Percentiles rank a stretch among this genome's conserved stretches.
These are phyloP conservation scores for Heliconius melpomene DNA, from an alignment of 1,140 invertebrate genomes.

Conservation along the genomic window DNA sequence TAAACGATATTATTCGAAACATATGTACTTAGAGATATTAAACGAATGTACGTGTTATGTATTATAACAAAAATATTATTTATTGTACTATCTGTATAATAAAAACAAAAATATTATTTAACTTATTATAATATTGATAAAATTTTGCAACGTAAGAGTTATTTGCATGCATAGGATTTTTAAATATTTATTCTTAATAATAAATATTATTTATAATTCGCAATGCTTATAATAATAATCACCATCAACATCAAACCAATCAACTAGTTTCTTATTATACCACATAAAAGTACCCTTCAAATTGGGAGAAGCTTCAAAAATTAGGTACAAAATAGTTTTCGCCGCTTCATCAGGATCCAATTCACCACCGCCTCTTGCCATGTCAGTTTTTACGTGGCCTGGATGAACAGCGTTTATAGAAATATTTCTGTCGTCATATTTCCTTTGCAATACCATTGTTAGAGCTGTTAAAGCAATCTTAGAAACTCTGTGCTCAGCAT, in stretches of 20 bases:
- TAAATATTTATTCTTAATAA: background rate
- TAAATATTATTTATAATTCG: background rate
- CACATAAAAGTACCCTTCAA: conserved; percentile 69
- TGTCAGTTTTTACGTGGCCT: conserved; percentile 64
- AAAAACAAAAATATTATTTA: background rate
- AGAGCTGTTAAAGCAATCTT: conserved; percentile 86
- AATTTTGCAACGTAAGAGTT: background rate
- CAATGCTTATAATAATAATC: conserved; percentile 65
- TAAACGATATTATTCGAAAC: background rate
- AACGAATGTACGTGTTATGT: background rate
- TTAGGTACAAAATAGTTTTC: conserved; percentile 57
- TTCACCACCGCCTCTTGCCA: conserved; percentile 55
- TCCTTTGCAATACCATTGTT: conserved; percentile 81
- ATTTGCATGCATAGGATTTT: background rate
- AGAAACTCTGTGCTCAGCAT: conserved; percentile 85
- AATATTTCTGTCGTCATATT: conserved; percentile 60
- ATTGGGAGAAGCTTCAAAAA: conserved; percentile 65
- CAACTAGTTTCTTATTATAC: conserved; percentile 60
- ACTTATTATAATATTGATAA: background rate
- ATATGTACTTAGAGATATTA: background rate
- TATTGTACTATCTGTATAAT: background rate
- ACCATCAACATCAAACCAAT: conserved; percentile 65
- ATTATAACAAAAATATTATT: background rate
- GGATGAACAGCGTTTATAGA: conserved; percentile 72
- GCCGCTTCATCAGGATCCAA: conserved; percentile 60